Percentiles rank a stretch among this genome's conserved stretches.
These are phyloP conservation scores for Penaeus indicus DNA, from an alignment of 1,140 invertebrate genomes.

Conservation along the genomic window DNA sequence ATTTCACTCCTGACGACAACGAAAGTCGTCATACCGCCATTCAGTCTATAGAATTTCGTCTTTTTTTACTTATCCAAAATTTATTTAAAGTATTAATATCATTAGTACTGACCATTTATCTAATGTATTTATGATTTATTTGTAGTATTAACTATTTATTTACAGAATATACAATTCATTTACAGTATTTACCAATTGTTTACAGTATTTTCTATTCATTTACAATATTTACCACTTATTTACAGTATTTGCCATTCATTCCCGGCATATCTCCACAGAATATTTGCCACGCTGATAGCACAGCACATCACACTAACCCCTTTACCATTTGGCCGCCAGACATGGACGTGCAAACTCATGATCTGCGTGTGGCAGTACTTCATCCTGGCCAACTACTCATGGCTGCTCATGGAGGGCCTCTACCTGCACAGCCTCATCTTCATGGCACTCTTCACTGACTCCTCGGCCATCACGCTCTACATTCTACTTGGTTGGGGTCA, in stretches of 20 bases:
- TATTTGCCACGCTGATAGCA: neutral
- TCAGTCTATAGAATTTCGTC: too few relatives aligned
- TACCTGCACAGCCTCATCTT: slow-evolving; percentile 86
- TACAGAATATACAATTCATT: too few relatives aligned
- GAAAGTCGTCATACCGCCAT: too few relatives aligned
- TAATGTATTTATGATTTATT: too few relatives aligned
- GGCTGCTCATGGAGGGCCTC: slow-evolving; percentile 86
- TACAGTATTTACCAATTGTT: neutral
- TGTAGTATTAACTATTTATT: too few relatives aligned
- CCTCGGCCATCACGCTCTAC: slow-evolving; percentile 78
- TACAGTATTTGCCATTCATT: too few relatives aligned
- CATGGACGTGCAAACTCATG: slow-evolving; percentile 81
- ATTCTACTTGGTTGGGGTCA: slow-evolving; percentile 83
- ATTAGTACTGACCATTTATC: too few relatives aligned
- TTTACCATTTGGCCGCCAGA: slow-evolving; percentile 48
- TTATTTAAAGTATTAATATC: too few relatives aligned
- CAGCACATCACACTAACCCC: neutral
- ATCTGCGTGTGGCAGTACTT: slow-evolving; percentile 80
- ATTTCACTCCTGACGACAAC: too few relatives aligned
- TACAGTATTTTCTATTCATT: neutral
- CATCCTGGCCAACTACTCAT: slow-evolving; percentile 83
- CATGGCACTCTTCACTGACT: slow-evolving; percentile 80
- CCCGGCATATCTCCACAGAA: neutral
- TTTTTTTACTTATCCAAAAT: too few relatives aligned
- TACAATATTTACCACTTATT: neutral